Evolutionary conservation across 1,140 invertebrate species (phyloP), one percentile per base, ranked within the genome.

Genomic region (Zaprionus vittiger): DNA sequence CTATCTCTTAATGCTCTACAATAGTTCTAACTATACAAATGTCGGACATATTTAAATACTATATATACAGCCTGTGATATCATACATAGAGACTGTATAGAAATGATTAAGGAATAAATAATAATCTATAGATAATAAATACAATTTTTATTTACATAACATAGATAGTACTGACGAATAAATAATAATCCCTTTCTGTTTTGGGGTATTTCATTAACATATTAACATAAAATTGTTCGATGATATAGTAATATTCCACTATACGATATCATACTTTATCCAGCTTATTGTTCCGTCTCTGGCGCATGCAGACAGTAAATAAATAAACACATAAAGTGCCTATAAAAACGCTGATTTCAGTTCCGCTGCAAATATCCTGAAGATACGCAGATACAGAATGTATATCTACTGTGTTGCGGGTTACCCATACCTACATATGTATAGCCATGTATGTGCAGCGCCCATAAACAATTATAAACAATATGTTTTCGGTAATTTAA

Each of bases 401-500:
- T n/a, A 4, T 55, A 55, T n/a, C 60, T 49, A 60, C 28, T 17
- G 20, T 9, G n/a, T 12, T 31, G 28, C 4, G 34, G 37, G 22
- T 28, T 31, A 14, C 56, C 44, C 17, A 17, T 31, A 41, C 15
- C 22, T 37, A 34, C 26, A 37, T 41, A 47, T 11, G 12, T 17
- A 12, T 34, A 26, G 24, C 4, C 4, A 26, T 26, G 14, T 57
- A 41, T 68, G 20, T 49, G 15, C 44, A 62, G 59, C 34, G 5
- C 12, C 59, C 64, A 73, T 83, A 81, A 70, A 87, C 83, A 83
- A 87, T 86, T 80, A 76, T 75, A 78, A 80, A 78, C 62, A 80
- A 83, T 59, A 79, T 81, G 84, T 89, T 81, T 81, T 67, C 47
- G 86, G 72, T 71, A 85, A 89, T 89, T 74, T 80, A 85, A 90